Evolutionary conservation across 2,888 invertebrate genomes (phyloP).

Genomic region (Ochropleura plecta): DNA sequence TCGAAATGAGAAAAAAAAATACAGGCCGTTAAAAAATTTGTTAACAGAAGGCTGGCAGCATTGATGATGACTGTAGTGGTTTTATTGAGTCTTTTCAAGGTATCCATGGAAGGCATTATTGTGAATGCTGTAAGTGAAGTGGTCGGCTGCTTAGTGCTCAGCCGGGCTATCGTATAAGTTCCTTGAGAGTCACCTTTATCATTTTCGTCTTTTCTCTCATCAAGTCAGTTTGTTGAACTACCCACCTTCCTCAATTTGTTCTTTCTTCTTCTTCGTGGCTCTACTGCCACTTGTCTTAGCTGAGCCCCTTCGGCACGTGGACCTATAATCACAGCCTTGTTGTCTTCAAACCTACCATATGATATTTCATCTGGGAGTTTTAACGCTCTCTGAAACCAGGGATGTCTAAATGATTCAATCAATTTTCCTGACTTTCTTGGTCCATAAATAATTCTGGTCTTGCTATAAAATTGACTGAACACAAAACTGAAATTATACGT

Average conservation of each 20-base stretch:
- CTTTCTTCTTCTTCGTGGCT: background rate
- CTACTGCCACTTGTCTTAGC: background rate
- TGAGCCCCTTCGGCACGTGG: background rate
- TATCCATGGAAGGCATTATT: too few species aligned
- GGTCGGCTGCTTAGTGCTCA: too few species aligned
- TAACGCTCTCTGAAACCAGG: background rate
- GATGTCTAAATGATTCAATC: background rate
- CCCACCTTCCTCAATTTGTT: background rate
- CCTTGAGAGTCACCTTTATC: too few species aligned
- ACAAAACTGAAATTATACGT: conserved; percentile 5
- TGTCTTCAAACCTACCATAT: background rate
- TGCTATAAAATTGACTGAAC: background rate
- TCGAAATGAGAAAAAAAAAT: too few species aligned
- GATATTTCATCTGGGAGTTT: background rate
- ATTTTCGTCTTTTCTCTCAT: too few species aligned
- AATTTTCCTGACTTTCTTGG: background rate
- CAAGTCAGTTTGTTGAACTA: background rate
- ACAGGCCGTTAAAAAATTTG: too few species aligned
- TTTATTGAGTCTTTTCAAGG: too few species aligned
- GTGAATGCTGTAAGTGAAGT: too few species aligned
- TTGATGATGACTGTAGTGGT: too few species aligned
- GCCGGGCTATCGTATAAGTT: too few species aligned
- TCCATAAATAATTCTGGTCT: background rate
- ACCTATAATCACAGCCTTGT: background rate
- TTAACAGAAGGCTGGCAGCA: too few species aligned